Conservation (phyloP, 2,797 vertebrate species). For the Discoglossus pictus region DNA sequence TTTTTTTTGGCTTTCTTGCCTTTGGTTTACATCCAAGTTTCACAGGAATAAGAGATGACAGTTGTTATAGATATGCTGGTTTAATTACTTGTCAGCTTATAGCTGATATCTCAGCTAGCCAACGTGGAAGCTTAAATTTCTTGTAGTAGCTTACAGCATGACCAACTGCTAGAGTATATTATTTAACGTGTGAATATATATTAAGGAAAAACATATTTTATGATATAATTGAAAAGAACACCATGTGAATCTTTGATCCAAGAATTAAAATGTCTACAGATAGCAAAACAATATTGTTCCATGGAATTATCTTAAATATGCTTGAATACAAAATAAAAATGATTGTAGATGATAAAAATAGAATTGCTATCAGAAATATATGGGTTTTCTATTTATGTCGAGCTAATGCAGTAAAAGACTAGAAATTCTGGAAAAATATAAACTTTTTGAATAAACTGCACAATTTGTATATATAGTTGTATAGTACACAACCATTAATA, state of each 20-base stretch:
- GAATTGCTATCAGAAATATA: too few species aligned
- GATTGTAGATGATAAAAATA: too few species aligned
- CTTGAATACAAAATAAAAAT: too few species aligned
- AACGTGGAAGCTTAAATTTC: constrained; percentile 93
- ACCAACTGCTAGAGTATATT: constrained; percentile 84
- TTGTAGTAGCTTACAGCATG: constrained; percentile 94
- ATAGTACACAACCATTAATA: too few species aligned
- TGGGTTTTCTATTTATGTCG: too few species aligned
- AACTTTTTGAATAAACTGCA: too few species aligned
- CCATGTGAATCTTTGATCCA: constrained; percentile 1
- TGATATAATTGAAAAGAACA: constrained; percentile 42
- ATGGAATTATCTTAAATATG: constrained; percentile 7
- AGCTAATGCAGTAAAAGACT: too few species aligned
- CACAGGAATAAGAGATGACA: constrained; percentile 97
- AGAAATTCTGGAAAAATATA: too few species aligned
- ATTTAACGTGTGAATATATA: constrained; percentile 38
- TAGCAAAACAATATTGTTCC: background rate
- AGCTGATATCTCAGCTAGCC: constrained; percentile 93
- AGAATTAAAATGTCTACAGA: constrained; percentile 12
- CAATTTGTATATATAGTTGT: too few species aligned
- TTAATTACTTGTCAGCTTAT: constrained; percentile 99
- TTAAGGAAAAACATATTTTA: constrained; percentile 18
- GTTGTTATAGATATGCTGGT: constrained; percentile 96
- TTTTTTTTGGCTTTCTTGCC: constrained; percentile 66
- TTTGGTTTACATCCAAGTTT: constrained; percentile 93